Conservation (phyloP, 1,140 invertebrate species). For the Oryctes rhinoceros region DNA sequence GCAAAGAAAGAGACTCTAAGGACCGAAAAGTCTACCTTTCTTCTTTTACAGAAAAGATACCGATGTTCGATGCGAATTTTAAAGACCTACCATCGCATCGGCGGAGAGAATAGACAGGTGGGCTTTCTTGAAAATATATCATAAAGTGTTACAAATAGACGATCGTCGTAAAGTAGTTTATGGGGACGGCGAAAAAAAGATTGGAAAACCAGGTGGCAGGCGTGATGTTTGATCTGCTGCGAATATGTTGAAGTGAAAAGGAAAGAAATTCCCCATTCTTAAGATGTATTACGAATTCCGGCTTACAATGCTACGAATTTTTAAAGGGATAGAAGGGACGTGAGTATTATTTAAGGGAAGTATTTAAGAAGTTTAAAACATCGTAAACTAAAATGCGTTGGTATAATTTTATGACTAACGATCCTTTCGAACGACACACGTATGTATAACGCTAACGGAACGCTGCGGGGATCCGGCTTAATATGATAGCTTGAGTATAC, state of each 20-base stretch:
- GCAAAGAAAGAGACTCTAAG: slow-evolving; percentile 21
- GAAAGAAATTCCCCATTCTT: slow-evolving; percentile 21
- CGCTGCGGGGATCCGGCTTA: too few species aligned
- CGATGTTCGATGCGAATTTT: slow-evolving; percentile 10
- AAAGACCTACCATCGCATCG: not conserved
- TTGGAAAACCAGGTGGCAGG: slow-evolving; percentile 52
- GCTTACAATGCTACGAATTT: not conserved
- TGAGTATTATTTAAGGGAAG: slow-evolving; percentile 5
- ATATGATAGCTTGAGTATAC: too few species aligned
- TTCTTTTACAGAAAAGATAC: slow-evolving; percentile 4
- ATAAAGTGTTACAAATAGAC: slow-evolving; percentile 39
- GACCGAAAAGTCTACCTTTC: slow-evolving; percentile 10
- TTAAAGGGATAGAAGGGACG: not conserved
- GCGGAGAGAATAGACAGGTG: slow-evolving; percentile 43
- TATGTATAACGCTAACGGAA: not conserved
- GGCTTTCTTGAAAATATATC: slow-evolving; percentile 44
- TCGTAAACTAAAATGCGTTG: slow-evolving; percentile 5
- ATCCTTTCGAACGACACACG: not conserved
- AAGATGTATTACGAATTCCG: slow-evolving; percentile 20
- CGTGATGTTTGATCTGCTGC: slow-evolving; percentile 52
- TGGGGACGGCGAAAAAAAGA: slow-evolving; percentile 36
- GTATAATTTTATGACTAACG: slow-evolving; percentile 32
- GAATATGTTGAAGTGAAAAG: slow-evolving; percentile 25
- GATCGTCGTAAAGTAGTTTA: slow-evolving; percentile 45
- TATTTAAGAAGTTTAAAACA: slow-evolving; percentile 14